Conservation (phyloP, 1,140 invertebrate genomes). For the Pomacea maculata region DNA sequence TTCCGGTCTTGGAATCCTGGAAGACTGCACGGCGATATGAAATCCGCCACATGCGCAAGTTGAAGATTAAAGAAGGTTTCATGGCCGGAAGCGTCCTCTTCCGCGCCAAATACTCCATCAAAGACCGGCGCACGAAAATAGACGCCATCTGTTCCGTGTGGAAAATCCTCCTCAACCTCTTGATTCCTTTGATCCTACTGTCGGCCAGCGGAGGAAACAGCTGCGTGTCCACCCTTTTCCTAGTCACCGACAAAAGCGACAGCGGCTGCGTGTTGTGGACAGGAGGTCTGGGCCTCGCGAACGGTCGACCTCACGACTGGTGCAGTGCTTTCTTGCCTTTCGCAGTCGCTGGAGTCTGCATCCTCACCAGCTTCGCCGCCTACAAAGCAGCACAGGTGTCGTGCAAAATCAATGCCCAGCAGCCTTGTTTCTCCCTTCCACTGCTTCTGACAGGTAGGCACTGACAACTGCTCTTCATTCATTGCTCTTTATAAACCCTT, state of each 20-base stretch:
- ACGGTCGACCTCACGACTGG: conserved; percentile 13
- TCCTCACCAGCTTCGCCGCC: conserved; percentile 34
- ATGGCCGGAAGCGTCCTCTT: conserved; percentile 30
- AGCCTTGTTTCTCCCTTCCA: conserved; percentile 95
- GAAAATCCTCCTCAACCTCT: conserved; percentile 43
- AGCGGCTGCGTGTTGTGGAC: conserved; percentile 12
- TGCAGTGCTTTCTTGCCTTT: conserved; percentile 28
- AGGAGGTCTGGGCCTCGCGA: background rate
- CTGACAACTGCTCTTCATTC: no score
- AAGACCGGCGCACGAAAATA: conserved; percentile 42
- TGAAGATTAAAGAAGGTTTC: background rate
- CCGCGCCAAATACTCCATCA: conserved; percentile 40
- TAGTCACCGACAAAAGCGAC: background rate
- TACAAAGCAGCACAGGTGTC: conserved; percentile 62
- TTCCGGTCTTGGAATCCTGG: conserved; percentile 26
- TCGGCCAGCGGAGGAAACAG: background rate
- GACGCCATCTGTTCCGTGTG: conserved; percentile 43
- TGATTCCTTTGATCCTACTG: background rate
- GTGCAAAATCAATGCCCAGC: conserved; percentile 95
- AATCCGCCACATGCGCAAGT: conserved; percentile 50
- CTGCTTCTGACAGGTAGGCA: conserved; percentile 74
- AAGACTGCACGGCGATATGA: conserved; percentile 66
- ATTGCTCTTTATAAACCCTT: no score
- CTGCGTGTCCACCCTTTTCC: conserved; percentile 14
- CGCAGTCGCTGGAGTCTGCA: conserved; percentile 28